Evolutionary conservation across 1,140 invertebrate species (phyloP), one percentile per base, ranked within the genome.

Genomic region (Ceratina calcarata): DNA sequence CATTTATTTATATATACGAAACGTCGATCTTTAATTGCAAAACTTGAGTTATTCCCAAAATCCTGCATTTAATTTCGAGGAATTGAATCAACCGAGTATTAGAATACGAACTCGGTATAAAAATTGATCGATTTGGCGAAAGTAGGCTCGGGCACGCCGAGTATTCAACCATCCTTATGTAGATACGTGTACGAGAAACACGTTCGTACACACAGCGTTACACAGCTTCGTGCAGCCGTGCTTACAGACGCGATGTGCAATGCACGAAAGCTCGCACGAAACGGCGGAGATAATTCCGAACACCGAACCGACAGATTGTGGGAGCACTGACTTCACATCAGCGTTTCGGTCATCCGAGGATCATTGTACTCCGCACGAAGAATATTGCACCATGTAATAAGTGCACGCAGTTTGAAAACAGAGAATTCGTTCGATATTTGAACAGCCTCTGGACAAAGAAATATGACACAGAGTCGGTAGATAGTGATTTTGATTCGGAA

Each of bases 171-270:
- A 53, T 60, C 32, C 13, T 22, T 57, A 66, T 49, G 57, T 55
- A 18, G 4, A 8, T 51, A 27, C 37, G 49, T 57, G 72, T 57
- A 12, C 20, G 20, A 12, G 64, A 18, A 75, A 60, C 37, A n/a
- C 49, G 15, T 51, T 51, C 67, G 75, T 62, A 20, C 22, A n/a
- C 53, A 72, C 49, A 68, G 55, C 49, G 45, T 78, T 72, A 71
- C 76, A 78, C 69, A 45, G n/a, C 27, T 62, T 78, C 76, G 76
- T 37, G 68, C 60, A 53, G 49, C 32, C 75, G 45, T 78, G 75
- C 75, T 70, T 78, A 72, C 76, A 78, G 68, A 69, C 27, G 69
- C 24, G 13, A 60, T 76, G 74, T 57, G 45, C 74, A 13, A 53
- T 22, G 66, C 60, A 64, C 49, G 51, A 78, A 78, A 71, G 45